A percentile compares a stretch with the other conserved stretches of the same genome.
Conservation (phyloP, 2,888 invertebrate genomes). For the Apamea monoglypha region DNA sequence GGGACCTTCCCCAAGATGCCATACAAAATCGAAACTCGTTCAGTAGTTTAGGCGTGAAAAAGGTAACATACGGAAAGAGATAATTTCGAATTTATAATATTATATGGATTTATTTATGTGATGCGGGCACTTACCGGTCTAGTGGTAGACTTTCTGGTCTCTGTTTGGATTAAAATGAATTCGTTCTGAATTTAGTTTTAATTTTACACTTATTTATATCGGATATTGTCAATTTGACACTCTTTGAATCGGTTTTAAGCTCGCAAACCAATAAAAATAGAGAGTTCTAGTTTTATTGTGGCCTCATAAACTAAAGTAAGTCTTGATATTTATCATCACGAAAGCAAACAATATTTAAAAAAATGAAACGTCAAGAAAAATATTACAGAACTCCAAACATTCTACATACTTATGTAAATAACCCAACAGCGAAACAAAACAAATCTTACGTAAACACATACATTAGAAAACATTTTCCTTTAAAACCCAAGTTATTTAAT, state of each 20-base stretch:
- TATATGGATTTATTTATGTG: neutral
- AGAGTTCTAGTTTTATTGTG: neutral
- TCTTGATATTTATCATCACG: neutral
- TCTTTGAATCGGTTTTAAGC: neutral
- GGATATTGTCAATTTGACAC: slow-evolving; percentile 16
- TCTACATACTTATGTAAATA: neutral
- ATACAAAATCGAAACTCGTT: no score
- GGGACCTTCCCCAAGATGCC: neutral
- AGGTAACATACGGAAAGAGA: no score
- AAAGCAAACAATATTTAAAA: neutral
- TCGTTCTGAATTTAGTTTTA: neutral
- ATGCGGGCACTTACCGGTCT: neutral
- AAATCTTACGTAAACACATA: slow-evolving; percentile 22
- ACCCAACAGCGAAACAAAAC: neutral
- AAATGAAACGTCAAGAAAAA: neutral
- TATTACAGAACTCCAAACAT: neutral
- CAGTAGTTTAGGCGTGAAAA: no score
- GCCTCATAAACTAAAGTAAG: neutral
- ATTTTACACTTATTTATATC: slow-evolving; percentile 1
- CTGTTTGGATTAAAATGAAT: slow-evolving; percentile 2
- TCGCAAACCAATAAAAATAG: neutral
- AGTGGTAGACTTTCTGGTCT: neutral
- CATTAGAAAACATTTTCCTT: slow-evolving; percentile 42
- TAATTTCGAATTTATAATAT: no score
- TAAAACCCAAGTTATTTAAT: slow-evolving; percentile 24